Percentiles rank a stretch among this genome's conserved stretches.
These are phyloP conservation scores for Cataglyphis cursor DNA, from an alignment of 2,888 invertebrate species.

Conservation along the genomic window DNA sequence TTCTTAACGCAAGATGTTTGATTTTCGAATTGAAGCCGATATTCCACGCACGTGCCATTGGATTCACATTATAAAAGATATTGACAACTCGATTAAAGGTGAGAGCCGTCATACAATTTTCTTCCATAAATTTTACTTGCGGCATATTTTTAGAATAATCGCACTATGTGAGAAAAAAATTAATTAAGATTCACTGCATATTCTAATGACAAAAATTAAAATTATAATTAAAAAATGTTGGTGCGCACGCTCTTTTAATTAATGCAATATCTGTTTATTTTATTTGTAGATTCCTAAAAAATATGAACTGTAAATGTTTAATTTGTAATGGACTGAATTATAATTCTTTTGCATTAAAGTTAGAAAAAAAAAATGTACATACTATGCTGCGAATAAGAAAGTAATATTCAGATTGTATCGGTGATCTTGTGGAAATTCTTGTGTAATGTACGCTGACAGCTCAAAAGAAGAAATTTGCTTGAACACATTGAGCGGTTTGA, in stretches of 20 bases:
- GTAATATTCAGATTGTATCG: background rate
- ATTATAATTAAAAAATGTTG: background rate
- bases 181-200: background rate
- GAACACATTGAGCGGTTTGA: constrained; percentile 26
- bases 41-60: constrained; percentile 19
- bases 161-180: background rate
- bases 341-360: background rate
- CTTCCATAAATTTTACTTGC: background rate
- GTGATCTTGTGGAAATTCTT: background rate
- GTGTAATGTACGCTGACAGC: constrained; percentile 4
- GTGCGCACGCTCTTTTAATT: background rate
- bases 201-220: background rate
- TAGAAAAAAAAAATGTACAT: background rate
- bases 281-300: background rate
- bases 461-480: constrained; percentile 37
- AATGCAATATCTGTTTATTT: background rate
- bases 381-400: background rate
- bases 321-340: background rate
- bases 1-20: background rate
- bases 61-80: constrained; percentile 11
- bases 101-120: background rate
- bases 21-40: background rate
- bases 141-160: background rate
- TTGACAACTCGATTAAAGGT: constrained; percentile 17
- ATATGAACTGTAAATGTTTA: background rate